Evolutionary conservation across 2,888 invertebrate genomes (phyloP).

Genomic region (Tenthredo notha): DNA sequence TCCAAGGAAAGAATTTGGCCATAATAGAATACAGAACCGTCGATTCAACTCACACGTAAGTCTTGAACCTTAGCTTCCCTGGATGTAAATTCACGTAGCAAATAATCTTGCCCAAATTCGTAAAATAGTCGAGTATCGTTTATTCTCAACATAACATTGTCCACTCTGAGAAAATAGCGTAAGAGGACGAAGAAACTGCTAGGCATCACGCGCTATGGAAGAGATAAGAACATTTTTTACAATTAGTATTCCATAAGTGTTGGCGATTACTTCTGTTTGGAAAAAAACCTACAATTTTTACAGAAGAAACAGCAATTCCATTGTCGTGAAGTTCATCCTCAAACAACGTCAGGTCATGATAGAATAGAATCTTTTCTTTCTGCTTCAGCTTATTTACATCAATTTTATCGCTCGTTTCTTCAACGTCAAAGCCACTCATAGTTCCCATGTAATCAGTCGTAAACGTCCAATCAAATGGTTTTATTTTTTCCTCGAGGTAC

Average conservation of each 20-base stretch:
- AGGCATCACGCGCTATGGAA: slow-evolving; percentile 95
- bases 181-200: slow-evolving; percentile 93
- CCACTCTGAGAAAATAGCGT: slow-evolving; percentile 96
- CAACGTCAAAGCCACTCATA: slow-evolving; percentile 82
- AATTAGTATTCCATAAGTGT: slow-evolving; percentile 28
- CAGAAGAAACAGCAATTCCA: slow-evolving; percentile 93
- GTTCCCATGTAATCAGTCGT: slow-evolving; percentile 95
- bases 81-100: slow-evolving; percentile 91
- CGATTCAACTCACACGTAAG: slow-evolving; percentile 80
- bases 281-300: slow-evolving; percentile 91
- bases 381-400: slow-evolving; percentile 93
- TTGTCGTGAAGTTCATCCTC: slow-evolving; percentile 99
- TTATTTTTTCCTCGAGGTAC: slow-evolving; percentile 86
- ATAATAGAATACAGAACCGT: neutral
- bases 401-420: slow-evolving; percentile 87
- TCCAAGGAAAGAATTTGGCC: neutral
- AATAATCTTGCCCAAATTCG: slow-evolving; percentile 87
- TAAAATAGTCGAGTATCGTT: slow-evolving; percentile 94
- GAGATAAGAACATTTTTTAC: slow-evolving; percentile 55
- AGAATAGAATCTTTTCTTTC: slow-evolving; percentile 95
- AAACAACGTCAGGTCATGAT: slow-evolving; percentile 94
- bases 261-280: neutral
- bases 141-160: slow-evolving; percentile 92
- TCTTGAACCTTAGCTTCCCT: slow-evolving; percentile 88
- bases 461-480: slow-evolving; percentile 99